Percentiles rank a stretch among this genome's conserved stretches.
These are phyloP conservation scores for Aphis gossypii DNA, from an alignment of 1,140 invertebrate species.

Conservation along the genomic window DNA sequence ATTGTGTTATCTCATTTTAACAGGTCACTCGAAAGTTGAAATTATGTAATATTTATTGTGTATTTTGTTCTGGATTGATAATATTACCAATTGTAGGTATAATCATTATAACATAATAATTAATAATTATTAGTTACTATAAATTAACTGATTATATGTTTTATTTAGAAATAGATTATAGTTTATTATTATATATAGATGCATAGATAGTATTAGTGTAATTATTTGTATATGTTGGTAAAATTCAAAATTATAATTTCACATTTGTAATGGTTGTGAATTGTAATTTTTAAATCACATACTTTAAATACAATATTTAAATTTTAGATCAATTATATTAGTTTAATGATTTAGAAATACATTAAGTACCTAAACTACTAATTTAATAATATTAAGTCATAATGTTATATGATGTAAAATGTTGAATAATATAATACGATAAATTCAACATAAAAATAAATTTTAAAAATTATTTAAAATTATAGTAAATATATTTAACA, in stretches of 20 bases:
- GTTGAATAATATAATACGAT: neutral
- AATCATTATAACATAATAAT: neutral
- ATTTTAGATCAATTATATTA: neutral
- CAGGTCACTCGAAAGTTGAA: neutral
- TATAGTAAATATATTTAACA: neutral
- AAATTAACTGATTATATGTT: neutral
- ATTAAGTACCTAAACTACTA: neutral
- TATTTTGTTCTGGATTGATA: neutral
- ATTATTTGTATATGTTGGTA: neutral
- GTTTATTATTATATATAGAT: neutral
- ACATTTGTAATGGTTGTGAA: neutral
- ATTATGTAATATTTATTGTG: neutral
- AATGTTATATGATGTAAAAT: neutral
- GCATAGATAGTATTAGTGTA: neutral
- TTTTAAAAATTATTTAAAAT: neutral
- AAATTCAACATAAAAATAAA: neutral
- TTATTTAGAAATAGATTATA: neutral
- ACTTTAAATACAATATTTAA: too few species aligned
- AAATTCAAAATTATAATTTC: neutral
- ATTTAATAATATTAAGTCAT: neutral
- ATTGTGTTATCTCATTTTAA: neutral
- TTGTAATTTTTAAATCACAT: neutral
- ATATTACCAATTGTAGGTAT: neutral
- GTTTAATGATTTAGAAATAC: neutral
- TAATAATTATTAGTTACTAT: neutral